Evolutionary conservation across 2,888 invertebrate genomes (phyloP), one percentile per base, ranked within the genome.

Genomic region (Acanthosepion esculentum): DNA sequence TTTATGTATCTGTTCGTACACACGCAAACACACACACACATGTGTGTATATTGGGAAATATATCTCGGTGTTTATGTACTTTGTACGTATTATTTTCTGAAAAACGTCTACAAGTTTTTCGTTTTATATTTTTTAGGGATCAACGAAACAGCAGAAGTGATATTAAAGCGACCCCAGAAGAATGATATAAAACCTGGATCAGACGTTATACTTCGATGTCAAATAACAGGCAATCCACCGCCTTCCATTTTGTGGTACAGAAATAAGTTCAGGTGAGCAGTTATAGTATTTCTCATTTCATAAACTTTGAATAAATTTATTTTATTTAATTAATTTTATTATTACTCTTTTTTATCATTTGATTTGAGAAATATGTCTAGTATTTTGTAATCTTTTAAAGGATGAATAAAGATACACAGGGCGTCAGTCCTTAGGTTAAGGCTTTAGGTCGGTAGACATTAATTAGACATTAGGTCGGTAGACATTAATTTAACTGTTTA

Each of bases 201-300:
- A 23, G 97, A 97, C 94, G 98, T 98, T 95, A 98, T 98, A 94
- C 97, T 98, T 94, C 98, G 98, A 95, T 98, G 98, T 97, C 98
- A 98, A 96, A 98, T 98, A 95, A 98, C 98, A 95, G 98, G 98
- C 94, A 98, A 98, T 95, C 98, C 98, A 48, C 98, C 98, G 95
- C 98, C 98, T 95, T 98, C 98, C 96, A 98, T 98, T 97, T 98
- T 98, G 96, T 98, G 98, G 98, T 98, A 98, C 98, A 98, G 96
- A 93, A 97, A 97, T 95, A 96, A 96, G 94, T 96, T 96, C 95
- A 96, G 97, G 97, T 97, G 94, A 96, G 95, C 94, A 48, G 29
- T 33, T 48, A 20, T 33, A 78, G 15, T 78, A n/a, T 3, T n/a
- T 78, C 12, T 78, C 6, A 20, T 59, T 23, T 59, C 20, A 20